phyloP scores from a whole-genome alignment of 2,113 vertebrate species.

The Chloropsis cyanopogon region DNA sequence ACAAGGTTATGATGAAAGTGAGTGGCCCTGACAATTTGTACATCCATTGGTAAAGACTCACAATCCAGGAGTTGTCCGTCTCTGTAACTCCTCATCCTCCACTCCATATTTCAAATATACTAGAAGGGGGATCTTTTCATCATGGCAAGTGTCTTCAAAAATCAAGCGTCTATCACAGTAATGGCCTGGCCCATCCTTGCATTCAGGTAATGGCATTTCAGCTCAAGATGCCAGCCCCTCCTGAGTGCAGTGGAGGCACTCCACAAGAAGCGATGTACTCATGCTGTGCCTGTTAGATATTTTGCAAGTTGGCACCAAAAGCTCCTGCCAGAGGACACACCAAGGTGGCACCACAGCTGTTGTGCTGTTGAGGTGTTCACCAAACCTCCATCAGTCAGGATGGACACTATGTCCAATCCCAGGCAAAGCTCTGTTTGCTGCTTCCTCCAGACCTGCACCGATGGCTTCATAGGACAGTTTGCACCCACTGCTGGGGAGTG shows the following conservation, averaged over 20 bases:
- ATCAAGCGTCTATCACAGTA: neutral
- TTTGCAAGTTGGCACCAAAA: neutral
- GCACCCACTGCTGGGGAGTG: neutral
- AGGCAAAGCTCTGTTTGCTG: neutral
- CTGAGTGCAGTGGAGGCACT: neutral
- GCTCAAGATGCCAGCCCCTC: neutral
- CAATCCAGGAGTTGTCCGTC: neutral
- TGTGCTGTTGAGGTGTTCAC: neutral
- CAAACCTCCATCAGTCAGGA: neutral
- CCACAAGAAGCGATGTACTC: neutral
- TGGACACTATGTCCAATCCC: rapidly evolving
- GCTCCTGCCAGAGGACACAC: neutral
- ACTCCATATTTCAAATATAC: neutral
- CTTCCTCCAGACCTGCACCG: rapidly evolving
- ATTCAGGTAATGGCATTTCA: neutral
- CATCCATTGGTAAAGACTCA: neutral
- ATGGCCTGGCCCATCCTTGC: neutral
- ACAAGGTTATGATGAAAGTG: neutral
- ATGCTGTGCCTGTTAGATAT: neutral
- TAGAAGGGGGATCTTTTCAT: neutral
- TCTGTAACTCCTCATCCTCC: neutral
- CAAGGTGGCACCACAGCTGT: neutral
- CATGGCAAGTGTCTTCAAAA: neutral
- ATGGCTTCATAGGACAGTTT: rapidly evolving
- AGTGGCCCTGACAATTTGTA: neutral